Evolutionary conservation across 2,888 invertebrate species (phyloP).

Genomic region (Nezara viridula): DNA sequence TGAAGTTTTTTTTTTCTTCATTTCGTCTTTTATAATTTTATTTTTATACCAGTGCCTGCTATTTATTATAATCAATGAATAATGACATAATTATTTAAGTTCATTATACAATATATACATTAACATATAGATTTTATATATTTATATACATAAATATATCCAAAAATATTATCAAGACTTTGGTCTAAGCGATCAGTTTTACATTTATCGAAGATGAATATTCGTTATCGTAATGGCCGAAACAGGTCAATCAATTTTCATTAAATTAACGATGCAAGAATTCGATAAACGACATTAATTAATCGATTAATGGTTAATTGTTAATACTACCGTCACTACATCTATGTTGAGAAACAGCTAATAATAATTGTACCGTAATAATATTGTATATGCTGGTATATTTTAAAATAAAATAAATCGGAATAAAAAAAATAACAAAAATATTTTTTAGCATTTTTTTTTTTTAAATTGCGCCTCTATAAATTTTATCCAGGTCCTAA

Average conservation of each 20-base stretch:
- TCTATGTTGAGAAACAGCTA: too few species aligned
- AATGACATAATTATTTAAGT: neutral
- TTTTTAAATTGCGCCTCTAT: too few species aligned
- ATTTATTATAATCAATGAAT: too few species aligned
- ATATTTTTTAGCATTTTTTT: too few species aligned
- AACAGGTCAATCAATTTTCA: constrained; percentile 17
- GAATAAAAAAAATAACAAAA: too few species aligned
- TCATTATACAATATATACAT: neutral
- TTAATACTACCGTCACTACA: neutral
- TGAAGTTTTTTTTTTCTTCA: too few species aligned
- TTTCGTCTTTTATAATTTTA: too few species aligned
- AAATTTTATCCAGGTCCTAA: too few species aligned
- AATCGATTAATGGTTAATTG: neutral
- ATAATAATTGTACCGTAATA: neutral
- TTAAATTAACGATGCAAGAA: neutral
- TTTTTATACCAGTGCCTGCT: too few species aligned
- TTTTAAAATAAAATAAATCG: neutral
- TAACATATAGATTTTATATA: neutral
- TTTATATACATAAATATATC: neutral
- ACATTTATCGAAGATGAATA: neutral
- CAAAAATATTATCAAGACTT: neutral
- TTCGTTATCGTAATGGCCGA: neutral
- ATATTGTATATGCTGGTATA: neutral
- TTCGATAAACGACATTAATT: constrained; percentile 1
- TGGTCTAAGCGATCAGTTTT: neutral